Conservation (phyloP, 2,888 invertebrate genomes). For the Petrophora chlorosata region DNA sequence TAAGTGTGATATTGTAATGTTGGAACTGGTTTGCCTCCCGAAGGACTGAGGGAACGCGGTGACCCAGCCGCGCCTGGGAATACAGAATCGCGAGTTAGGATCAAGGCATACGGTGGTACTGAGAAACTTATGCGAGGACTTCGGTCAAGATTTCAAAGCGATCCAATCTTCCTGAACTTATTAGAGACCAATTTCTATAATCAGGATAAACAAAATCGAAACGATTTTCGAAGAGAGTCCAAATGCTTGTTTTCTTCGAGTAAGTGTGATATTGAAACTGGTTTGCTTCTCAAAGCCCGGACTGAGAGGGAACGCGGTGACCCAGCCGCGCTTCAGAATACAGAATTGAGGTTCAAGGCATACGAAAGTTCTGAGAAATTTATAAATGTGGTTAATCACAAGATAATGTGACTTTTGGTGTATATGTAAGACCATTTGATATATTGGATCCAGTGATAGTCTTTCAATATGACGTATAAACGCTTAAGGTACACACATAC, state of each 20-base stretch:
- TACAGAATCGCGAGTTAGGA: slow-evolving; percentile 70
- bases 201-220: slow-evolving; percentile 39
- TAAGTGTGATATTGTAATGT: slow-evolving; percentile 78
- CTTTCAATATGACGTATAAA: no score
- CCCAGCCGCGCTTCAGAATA: slow-evolving; percentile 67
- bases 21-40: slow-evolving; percentile 73
- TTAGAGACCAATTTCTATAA: no score
- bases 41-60: slow-evolving; percentile 65
- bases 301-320: slow-evolving; percentile 71
- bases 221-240: slow-evolving; percentile 34
- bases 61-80: slow-evolving; percentile 69
- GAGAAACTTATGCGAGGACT: slow-evolving; percentile 4
- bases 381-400: no score
- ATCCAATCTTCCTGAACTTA: no score
- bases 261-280: slow-evolving; percentile 76
- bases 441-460: no score
- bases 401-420: no score
- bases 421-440: no score
- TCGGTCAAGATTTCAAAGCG: no score
- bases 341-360: slow-evolving; percentile 65
- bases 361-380: slow-evolving; percentile 18
- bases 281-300: slow-evolving; percentile 62
- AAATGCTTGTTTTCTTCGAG: slow-evolving; percentile 22
- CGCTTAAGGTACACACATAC: no score
- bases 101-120: slow-evolving; percentile 37